phyloP scores from a whole-genome alignment of 2,113 vertebrate genomes.

The Gasterosteus aculeatus region DNA sequence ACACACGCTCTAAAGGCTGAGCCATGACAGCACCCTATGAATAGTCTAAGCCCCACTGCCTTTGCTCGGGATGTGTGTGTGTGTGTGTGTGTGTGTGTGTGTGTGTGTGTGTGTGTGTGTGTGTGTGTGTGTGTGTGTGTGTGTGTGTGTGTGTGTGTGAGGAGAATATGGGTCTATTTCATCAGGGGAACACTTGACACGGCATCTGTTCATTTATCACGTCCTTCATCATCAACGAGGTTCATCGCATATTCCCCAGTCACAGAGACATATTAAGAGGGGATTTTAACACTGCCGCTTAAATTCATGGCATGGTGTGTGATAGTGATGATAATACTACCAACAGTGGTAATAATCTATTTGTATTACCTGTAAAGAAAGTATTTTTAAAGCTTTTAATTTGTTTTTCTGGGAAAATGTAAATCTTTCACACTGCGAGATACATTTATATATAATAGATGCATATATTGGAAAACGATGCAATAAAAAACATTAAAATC shows the following conservation, averaged over 20 bases:
- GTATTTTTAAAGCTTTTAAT: neutral
- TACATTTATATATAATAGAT: neutral
- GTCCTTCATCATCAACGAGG: constrained; percentile 52
- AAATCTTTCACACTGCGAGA: neutral
- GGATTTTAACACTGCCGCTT: constrained; percentile 12
- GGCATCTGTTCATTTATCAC: constrained; percentile 54
- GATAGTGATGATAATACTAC: neutral
- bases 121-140: constrained; percentile 27
- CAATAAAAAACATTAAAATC: neutral
- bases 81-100: constrained; percentile 18
- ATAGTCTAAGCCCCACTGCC: constrained; percentile 43
- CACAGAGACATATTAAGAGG: constrained; percentile 27
- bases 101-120: constrained; percentile 21
- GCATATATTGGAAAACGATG: neutral
- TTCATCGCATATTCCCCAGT: constrained; percentile 16
- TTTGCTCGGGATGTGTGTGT: constrained; percentile 29
- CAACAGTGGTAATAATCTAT: neutral
- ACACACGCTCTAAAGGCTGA: constrained; percentile 33
- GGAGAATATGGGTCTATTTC: constrained; percentile 24
- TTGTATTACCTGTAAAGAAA: neutral
- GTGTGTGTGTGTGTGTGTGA: constrained; percentile 20
- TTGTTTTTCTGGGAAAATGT: too few relatives aligned
- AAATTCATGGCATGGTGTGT: constrained; percentile 8
- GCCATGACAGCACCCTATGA: constrained; percentile 38
- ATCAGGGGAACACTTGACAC: constrained; percentile 45